Percentiles rank a stretch among this genome's conserved stretches.
These are phyloP conservation scores for Trematomus bernacchii DNA, from an alignment of 2,797 vertebrate genomes.

Conservation along the genomic window DNA sequence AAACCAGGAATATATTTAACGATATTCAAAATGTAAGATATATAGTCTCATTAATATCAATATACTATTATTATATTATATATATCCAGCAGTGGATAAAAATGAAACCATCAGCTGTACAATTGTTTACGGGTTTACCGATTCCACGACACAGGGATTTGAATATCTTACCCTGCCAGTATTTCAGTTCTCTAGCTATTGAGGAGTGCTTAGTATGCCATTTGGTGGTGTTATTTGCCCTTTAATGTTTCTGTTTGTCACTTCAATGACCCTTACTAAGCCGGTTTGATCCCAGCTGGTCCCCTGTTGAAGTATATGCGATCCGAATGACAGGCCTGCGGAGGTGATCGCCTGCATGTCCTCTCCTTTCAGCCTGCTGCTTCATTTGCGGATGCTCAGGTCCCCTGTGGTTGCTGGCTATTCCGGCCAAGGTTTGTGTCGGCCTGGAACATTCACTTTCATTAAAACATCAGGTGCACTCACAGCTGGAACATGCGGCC, in stretches of 20 bases:
- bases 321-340: conserved; percentile 44
- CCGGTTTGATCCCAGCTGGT: conserved; percentile 46
- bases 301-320: conserved; percentile 50
- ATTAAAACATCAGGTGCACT: conserved; percentile 69
- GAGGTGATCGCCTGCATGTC: conserved; percentile 48
- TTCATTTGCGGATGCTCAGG: conserved; percentile 55
- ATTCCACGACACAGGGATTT: not conserved
- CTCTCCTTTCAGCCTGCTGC: conserved; percentile 49
- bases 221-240: conserved; percentile 39
- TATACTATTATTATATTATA: not conserved
- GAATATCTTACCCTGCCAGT: not conserved
- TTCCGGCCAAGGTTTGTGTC: conserved; percentile 30
- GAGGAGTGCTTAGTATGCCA: conserved; percentile 25
- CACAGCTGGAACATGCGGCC: conserved; percentile 56
- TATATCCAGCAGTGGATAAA: not conserved
- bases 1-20: no score
- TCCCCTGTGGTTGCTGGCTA: conserved; percentile 46
- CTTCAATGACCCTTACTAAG: conserved; percentile 41
- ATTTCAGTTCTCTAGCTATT: conserved; percentile 10
- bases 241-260: conserved; percentile 46
- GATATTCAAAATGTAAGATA: no score
- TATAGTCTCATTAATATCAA: no score
- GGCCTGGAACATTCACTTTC: conserved; percentile 55
- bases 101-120: not conserved
- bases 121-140: not conserved